These are phyloP conservation scores for Magallana ariakensis DNA, from an alignment of 1,140 invertebrate genomes.

Conservation along the genomic window DNA sequence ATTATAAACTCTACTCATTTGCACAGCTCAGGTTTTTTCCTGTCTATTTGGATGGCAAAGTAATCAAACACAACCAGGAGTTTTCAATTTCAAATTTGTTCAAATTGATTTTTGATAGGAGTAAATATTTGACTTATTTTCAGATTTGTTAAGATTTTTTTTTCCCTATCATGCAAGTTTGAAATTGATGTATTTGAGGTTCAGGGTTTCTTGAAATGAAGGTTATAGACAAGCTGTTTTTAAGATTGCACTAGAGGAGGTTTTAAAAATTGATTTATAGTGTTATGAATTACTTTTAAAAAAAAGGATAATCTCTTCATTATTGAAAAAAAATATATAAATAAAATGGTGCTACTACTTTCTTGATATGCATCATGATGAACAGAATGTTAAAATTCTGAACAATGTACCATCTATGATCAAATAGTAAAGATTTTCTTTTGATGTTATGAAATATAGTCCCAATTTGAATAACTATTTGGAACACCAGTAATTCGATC, in stretches of 20 bases:
- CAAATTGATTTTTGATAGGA: constrained; percentile 25
- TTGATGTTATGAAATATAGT: background rate
- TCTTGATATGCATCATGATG: background rate
- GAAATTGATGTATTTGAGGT: background rate
- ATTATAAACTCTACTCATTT: constrained; percentile 14
- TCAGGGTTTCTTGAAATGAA: background rate
- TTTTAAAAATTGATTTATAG: background rate
- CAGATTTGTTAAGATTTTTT: constrained; percentile 1
- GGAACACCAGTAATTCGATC: background rate
- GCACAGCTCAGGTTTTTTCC: background rate
- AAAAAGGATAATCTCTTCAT: background rate
- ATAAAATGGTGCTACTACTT: too few relatives aligned
- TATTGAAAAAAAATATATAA: background rate
- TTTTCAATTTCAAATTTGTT: constrained; percentile 28
- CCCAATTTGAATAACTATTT: background rate
- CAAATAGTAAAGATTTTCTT: background rate
- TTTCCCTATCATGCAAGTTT: background rate
- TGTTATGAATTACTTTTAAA: background rate
- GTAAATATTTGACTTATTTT: constrained; percentile 32
- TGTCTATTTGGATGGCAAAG: constrained; percentile 5
- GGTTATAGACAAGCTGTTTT: background rate
- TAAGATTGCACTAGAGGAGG: background rate
- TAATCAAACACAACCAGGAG: constrained; percentile 11
- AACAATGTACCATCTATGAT: background rate
- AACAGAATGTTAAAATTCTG: background rate